Evolutionary conservation across 2,113 vertebrate genomes (phyloP).

Genomic region (Serinus canaria): DNA sequence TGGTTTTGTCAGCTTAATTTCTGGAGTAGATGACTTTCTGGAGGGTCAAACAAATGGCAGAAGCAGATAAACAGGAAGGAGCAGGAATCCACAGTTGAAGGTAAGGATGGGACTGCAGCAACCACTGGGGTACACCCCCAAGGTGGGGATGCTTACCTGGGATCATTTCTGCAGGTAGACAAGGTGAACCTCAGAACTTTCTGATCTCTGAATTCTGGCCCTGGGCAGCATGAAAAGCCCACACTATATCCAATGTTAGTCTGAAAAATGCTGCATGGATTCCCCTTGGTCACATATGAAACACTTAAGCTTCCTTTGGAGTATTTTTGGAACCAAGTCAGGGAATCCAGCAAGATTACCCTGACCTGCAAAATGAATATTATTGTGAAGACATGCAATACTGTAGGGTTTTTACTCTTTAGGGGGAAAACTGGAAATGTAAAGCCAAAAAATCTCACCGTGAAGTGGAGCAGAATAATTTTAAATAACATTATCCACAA

Average conservation of each 20-base stretch:
- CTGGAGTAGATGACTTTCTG: background rate
- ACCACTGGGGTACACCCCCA: background rate
- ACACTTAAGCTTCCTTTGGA: background rate
- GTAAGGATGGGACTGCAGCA: background rate
- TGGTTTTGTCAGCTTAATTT: background rate
- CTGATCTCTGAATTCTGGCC: background rate
- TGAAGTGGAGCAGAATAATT: background rate
- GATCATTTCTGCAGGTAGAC: background rate
- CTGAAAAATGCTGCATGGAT: background rate
- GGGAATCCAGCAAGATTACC: background rate
- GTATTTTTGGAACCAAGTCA: background rate
- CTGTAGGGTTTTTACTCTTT: background rate
- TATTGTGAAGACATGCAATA: background rate
- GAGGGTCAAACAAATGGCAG: background rate
- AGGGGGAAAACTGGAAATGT: background rate
- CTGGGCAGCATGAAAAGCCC: background rate
- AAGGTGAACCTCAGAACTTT: background rate
- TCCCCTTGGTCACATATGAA: background rate
- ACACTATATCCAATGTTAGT: background rate
- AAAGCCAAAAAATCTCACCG: background rate
- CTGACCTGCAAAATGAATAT: background rate
- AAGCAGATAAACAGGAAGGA: background rate
- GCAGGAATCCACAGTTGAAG: background rate
- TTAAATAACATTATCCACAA: background rate
- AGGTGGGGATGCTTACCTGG: background rate